Evolutionary conservation across 2,113 vertebrate species (phyloP), one percentile per base, ranked within the genome.

Genomic region (Tychaedon coryphoeus): DNA sequence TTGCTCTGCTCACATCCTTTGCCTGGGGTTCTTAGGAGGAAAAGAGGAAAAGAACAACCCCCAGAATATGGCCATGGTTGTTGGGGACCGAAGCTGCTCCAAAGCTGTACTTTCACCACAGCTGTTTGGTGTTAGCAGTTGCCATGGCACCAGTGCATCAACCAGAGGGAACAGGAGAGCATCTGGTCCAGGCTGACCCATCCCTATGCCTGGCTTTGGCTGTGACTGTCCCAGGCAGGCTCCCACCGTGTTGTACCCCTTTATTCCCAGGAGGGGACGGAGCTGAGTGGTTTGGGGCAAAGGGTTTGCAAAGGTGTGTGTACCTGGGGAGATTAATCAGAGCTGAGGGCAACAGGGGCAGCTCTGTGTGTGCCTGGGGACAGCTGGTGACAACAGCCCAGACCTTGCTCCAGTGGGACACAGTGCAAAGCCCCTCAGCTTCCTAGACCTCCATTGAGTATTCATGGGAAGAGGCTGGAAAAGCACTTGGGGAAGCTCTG

Each of bases 51-150:
- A 51, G 25, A 78, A 50, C 47, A 90, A 53, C 4, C 26, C 19
- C 64, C 1, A 9, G 45, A 51, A 45, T 10, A 17, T 42, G 29
- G 57, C 23, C 25, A 15, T 22, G 36, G 29, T 54, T 5, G 2
- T 2, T 20, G 12, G 47, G 57, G 76, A 40, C 61, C 0, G 8
- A 64, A 86, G 67, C 81, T 90, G 42, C 67, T 85, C 71, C 28
- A 19, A 79, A 90, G 67, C 84, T 86, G 57, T 74, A 16, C 83
- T 88, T 92, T 72, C 60, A 43, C 50, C 1, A n/a, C 51, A 84
- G 78, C 60, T 90, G 82, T 67, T 96, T 94, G 90, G 85, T 79
- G 65, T 51, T 51, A 80, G 94, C 72, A 67, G 95, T 96, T 97
- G 90, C 88, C 94, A 94, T 96, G 92, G 90, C 61, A 92, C 45